Evolutionary conservation across 2,113 vertebrate genomes (phyloP), one percentile per base, ranked within the genome.

Genomic region (Cricetomys ansorgei): DNA sequence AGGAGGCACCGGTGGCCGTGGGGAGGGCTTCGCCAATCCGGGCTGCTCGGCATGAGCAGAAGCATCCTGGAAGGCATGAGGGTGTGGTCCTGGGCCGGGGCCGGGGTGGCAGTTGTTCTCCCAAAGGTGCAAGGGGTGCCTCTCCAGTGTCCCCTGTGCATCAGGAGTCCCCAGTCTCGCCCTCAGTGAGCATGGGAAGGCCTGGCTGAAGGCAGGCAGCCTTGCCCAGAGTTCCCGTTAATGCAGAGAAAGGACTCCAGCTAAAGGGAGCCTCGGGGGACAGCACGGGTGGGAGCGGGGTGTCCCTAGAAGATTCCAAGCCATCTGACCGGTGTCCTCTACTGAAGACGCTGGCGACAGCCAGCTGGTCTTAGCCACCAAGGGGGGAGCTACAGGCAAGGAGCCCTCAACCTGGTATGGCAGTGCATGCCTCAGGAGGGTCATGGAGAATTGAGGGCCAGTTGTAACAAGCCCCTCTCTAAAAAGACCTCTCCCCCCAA

Each of bases 1-100:
- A 0, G 5, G 5, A 25, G 9, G 43, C 23, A 2, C 3, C 15
- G 37, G 21, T 12, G 34, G 34, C 4, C 9, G 12, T 27, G 62
- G 84, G 84, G 8, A 43, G 62, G 86, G 25, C 37, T 31, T 16
- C 43, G 12, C 31, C 13, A 16, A 45, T 50, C 9, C 16, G 5
- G 11, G 19, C 84, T 69, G 23, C 84, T 27, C 62, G 12, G 62
- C 34, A 5, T 23, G 84, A 12, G 34, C 85, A 55, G 7, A 87
- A 53, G 29, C 29, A 55, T 37, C 8, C 48, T 7, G 50, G 40
- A n/a, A 53, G n/a, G n/a, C n/a, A 40, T 17, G 17, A 5, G 50
- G 40, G 40, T 37, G 64, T 29, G 27, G n/a, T 29, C 70, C 3
- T 1, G 1, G 21, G 8, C 17, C 1, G 12, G 67, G 55, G 40